phyloP scores from a whole-genome alignment of 2,113 vertebrate species.

The Carassius carassius region DNA sequence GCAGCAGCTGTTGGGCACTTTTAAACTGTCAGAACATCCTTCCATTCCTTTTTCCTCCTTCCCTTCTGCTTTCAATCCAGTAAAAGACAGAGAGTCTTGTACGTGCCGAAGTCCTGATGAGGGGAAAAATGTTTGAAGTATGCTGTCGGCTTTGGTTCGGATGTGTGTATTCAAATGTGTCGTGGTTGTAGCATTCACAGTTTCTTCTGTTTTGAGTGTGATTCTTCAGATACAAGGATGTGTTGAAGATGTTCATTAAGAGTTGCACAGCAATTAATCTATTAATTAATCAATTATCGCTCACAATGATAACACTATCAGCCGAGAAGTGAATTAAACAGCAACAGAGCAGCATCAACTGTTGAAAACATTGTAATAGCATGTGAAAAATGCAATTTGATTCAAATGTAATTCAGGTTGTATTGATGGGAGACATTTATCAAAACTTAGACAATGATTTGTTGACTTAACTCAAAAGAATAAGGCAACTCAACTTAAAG shows the following conservation, averaged over 20 bases:
- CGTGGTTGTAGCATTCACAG: not conserved
- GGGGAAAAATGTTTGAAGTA: conserved; percentile 10
- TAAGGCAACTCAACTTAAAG: too few species aligned
- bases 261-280: not conserved
- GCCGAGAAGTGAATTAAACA: not conserved
- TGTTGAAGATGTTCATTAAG: not conserved
- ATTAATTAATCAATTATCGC: not conserved
- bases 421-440: not conserved
- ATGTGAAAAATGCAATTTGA: not conserved
- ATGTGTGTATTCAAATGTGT: conserved; percentile 59
- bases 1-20: conserved; percentile 75
- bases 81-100: not conserved
- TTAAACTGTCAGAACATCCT: conserved; percentile 72
- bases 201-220: conserved; percentile 14
- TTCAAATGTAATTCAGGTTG: not conserved
- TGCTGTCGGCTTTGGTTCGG: conserved; percentile 15
- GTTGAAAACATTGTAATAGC: not conserved
- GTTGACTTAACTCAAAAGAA: too few species aligned
- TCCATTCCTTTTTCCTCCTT: not conserved
- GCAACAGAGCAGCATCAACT: not conserved
- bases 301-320: not conserved
- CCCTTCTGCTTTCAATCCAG: conserved; percentile 11
- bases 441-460: not conserved
- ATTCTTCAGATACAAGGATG: conserved; percentile 9
- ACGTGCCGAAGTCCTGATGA: conserved; percentile 12